These are phyloP conservation scores for Balearica regulorum DNA, from an alignment of 2,797 vertebrate species.

Conservation along the genomic window DNA sequence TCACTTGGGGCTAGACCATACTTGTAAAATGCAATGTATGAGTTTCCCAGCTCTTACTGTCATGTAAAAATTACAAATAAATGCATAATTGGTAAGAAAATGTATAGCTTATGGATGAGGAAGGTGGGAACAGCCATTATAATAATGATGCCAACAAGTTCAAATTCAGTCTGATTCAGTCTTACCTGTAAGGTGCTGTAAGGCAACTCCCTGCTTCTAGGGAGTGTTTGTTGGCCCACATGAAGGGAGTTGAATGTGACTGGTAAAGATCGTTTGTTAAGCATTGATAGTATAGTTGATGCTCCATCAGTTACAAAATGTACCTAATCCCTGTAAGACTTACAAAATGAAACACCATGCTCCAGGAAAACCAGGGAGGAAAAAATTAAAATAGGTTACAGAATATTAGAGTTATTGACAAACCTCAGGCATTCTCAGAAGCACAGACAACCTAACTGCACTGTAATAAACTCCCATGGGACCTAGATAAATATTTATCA, in stretches of 20 bases:
- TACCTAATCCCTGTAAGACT: background rate
- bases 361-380: background rate
- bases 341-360: background rate
- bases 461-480: background rate
- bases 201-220: background rate
- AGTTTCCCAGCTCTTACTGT: background rate
- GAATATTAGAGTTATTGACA: background rate
- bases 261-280: background rate
- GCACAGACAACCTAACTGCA: background rate
- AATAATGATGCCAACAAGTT: background rate
- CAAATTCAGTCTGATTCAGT: background rate
- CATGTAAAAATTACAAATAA: background rate
- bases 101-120: background rate
- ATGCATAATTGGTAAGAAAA: background rate
- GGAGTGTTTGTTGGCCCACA: fast-evolving
- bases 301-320: background rate
- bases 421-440: background rate
- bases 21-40: background rate
- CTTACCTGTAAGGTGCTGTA: background rate
- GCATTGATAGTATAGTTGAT: background rate
- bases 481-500: background rate
- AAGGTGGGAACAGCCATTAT: background rate
- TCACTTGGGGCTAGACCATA: background rate
- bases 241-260: background rate
- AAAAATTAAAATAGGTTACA: background rate